phyloP scores from a whole-genome alignment of 2,113 vertebrate genomes.

The Rissa tridactyla region DNA sequence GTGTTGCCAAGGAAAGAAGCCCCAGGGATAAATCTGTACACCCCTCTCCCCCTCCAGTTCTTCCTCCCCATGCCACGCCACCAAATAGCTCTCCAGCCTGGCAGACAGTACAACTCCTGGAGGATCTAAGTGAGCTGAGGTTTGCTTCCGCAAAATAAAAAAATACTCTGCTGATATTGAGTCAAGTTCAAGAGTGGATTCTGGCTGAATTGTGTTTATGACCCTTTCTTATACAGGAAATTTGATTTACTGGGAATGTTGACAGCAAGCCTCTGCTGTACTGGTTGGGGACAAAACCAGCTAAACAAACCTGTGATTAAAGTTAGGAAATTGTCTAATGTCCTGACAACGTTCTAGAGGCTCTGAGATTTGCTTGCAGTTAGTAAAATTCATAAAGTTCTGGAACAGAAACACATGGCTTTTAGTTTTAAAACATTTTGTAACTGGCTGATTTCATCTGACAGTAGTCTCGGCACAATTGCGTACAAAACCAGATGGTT shows the following conservation, averaged over 20 bases:
- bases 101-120: background rate
- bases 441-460: constrained; percentile 7
- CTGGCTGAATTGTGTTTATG: background rate
- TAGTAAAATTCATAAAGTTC: background rate
- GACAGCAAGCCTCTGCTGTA: background rate
- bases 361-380: background rate
- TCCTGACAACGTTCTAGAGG: background rate
- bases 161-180: background rate
- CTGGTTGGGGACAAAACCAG: background rate
- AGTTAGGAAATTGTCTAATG: background rate
- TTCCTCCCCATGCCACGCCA: background rate
- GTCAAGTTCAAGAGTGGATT: background rate
- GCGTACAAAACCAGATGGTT: background rate
- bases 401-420: background rate
- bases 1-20: background rate
- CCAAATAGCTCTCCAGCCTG: background rate
- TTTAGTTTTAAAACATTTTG: background rate
- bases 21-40: background rate
- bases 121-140: background rate
- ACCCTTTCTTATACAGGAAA: background rate
- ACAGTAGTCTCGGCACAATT: background rate
- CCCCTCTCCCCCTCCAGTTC: background rate
- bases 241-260: background rate
- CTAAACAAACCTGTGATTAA: background rate
- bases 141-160: background rate